phyloP scores from a whole-genome alignment of 2,797 vertebrate species.

The Poecile montanus region DNA sequence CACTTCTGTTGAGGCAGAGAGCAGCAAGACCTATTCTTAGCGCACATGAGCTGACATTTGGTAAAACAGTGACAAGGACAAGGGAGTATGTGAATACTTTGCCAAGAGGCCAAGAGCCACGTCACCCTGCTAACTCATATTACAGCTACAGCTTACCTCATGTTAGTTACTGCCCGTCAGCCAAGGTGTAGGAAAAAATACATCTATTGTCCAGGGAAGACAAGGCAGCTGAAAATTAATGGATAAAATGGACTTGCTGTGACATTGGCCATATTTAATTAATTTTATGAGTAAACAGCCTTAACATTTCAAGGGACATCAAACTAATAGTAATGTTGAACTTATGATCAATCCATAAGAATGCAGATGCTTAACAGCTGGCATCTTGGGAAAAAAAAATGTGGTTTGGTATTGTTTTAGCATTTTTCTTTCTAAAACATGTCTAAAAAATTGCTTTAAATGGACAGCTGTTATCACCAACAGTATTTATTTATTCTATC shows the following conservation, averaged over 20 bases:
- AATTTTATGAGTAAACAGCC: background rate
- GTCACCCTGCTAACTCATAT: background rate
- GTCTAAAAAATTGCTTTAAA: background rate
- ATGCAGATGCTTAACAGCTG: background rate
- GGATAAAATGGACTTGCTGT: background rate
- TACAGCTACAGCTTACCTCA: background rate
- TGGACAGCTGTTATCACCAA: background rate
- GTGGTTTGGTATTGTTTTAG: background rate
- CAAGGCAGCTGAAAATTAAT: background rate
- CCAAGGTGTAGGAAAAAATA: background rate
- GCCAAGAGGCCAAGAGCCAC: background rate
- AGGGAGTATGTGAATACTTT: background rate
- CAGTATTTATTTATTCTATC: background rate
- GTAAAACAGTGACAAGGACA: background rate
- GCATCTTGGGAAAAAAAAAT: background rate
- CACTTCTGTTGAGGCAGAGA: background rate
- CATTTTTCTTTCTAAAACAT: background rate
- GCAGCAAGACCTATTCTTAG: conserved; percentile 15
- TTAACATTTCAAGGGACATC: background rate
- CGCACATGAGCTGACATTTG: background rate
- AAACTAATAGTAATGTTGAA: background rate
- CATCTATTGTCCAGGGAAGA: background rate
- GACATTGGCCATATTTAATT: background rate
- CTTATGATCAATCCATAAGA: background rate
- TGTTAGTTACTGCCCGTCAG: background rate